Base-by-base conservation (phyloP, 2,888 invertebrate species). In the Stramonita haemastoma region DNA sequence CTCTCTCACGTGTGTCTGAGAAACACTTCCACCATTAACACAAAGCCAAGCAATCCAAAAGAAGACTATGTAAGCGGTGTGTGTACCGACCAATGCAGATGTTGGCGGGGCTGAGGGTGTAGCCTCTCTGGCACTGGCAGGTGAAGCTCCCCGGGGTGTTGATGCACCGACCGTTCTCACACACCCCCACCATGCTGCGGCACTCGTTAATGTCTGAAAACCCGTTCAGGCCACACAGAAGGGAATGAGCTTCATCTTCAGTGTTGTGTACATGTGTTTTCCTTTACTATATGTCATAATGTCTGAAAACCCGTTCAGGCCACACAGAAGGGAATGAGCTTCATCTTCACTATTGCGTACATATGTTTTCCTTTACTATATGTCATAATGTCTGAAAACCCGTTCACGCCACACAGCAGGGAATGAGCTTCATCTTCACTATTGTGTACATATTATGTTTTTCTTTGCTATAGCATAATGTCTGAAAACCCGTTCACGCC, bases 131-230 rank as follows among this genome's bases (percentile, higher is more conserved):
- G 94, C 98, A 98, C 87, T 97, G 97, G 95, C 98, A 98, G 95
- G 97, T 97, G 95, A 98, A 98, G 70, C 97, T 97, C 5, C 98
- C 96, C 36, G 97, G 97, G 1, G 98, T 97, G 95, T 98, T 98
- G 93, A 97, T 97, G 94, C 98, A 98, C 87, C 97, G 97, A 5
- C 98, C 98, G 94, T 98, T 97, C 92, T 97, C 97, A 95, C 98
- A 98, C 1, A 98, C 97, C 0, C 97, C 96, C 0, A 97, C 96
- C 92, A 97, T 96, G 94, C 98, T 97, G 73, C 97, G 96, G 94
- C 98, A 98, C 96, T 98, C 98, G 96, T 98, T 97, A 92, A 98
- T 97, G 96, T 98, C 98, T 96, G 92, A n/a, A 91, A 86, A 19
- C 36, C 46, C 46, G 46, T 46, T 46, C 46, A 46, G 4, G 46